Base-by-base conservation (phyloP, 1,140 invertebrate species). In the Thaumetopoea pityocampa region DNA sequence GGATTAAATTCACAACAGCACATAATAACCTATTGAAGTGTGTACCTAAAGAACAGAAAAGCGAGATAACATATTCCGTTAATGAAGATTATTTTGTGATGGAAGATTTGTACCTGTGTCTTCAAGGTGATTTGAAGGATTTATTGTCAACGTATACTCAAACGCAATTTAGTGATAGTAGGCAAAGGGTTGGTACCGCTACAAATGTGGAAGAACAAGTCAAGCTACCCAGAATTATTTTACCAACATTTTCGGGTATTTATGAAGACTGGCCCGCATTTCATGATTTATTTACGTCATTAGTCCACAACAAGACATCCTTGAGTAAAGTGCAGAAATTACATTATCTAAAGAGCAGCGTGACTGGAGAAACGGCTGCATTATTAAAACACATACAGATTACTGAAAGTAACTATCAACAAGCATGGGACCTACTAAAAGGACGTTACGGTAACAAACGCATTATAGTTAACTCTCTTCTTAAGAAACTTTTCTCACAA, bases 21-120 rank as follows among this genome's bases (percentile, higher is more conserved):
- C n/a, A n/a, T n/a, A n/a, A n/a, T n/a, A n/a, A n/a, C n/a, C n/a
- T n/a, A n/a, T n/a, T n/a, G n/a, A n/a, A n/a, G n/a, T n/a, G 15
- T 29, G 20, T 20, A 10, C 4, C 34, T 7, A 33, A 38, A 17
- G 44, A 38, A 33, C 30, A 34, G n/a, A 32, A 34, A n/a, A 37
- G 11, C 3, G 16, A 33, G 5, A 11, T 47, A 14, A 6, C 35
- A 1, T 32, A 38, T 47, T 47, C 38, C 26, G 16, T 3, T 5
- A 43, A 50, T 20, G 47, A 50, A 22, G 28, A 44, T 9, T 44
- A 38, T 24, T 49, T 42, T 26, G 26, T 37, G 19, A 15, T 32
- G 15, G 46, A 49, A 49, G 46, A 49, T 19, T 18, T 49, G 14
- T 49, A 49, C 27, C 26, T 36, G 17, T 23, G 24, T 42, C 8